A percentile compares a stretch with the other conserved stretches of the same genome.
Evolutionary conservation across 2,888 invertebrate species (phyloP).

Genomic region (Drosophila neutralis): DNA sequence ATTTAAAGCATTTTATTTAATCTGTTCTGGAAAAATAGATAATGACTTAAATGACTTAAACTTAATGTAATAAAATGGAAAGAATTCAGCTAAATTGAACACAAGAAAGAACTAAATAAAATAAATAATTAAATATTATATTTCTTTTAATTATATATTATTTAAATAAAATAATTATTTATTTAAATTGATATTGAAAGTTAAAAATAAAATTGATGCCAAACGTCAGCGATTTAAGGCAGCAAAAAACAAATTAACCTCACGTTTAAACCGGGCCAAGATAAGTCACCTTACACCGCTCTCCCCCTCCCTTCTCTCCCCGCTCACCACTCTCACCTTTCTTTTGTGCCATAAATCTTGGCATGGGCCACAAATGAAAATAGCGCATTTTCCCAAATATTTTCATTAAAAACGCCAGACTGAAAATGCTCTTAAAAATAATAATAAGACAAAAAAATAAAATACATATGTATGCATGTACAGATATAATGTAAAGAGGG

Average conservation of each 20-base stretch:
- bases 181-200: neutral
- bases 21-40: neutral
- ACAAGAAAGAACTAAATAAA: too few relatives aligned
- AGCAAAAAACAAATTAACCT: constrained; percentile 58
- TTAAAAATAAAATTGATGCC: neutral
- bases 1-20: constrained; percentile 42
- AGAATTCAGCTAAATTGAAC: too few relatives aligned
- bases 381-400: constrained; percentile 75
- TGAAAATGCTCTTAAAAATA: constrained; percentile 45
- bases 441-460: constrained; percentile 22
- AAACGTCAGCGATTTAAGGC: constrained; percentile 16
- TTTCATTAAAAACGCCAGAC: constrained; percentile 73
- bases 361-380: constrained; percentile 63
- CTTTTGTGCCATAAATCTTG: constrained; percentile 62
- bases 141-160: too few relatives aligned
- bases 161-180: too few relatives aligned
- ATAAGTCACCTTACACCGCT: too few relatives aligned
- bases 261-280: constrained; percentile 44
- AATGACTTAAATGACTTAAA: too few relatives aligned
- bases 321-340: neutral
- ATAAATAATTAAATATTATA: neutral
- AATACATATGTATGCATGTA: constrained; percentile 4
- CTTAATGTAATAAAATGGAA: too few relatives aligned
- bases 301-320: neutral
- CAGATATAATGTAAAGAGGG: constrained; percentile 35